Evolutionary conservation across 2,888 invertebrate genomes (phyloP).

Genomic region (Heliconius cydno): DNA sequence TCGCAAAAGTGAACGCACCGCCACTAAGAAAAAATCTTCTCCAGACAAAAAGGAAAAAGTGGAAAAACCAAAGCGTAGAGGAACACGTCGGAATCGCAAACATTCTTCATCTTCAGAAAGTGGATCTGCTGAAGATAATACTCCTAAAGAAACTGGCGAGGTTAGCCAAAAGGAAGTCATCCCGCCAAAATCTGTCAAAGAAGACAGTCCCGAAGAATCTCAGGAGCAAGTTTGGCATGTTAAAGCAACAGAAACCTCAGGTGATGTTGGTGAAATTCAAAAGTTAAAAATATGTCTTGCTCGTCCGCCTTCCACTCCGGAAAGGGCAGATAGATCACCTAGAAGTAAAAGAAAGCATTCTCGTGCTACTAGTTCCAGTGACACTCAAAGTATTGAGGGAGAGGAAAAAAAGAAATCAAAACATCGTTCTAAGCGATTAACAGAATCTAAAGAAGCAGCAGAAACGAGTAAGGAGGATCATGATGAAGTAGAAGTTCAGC

Average conservation of each 20-base stretch:
- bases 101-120: constrained; percentile 82
- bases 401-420: constrained; percentile 75
- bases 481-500: constrained; percentile 60
- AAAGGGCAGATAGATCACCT: constrained; percentile 78
- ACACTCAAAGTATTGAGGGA: constrained; percentile 73
- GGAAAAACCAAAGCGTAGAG: constrained; percentile 81
- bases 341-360: constrained; percentile 80
- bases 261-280: constrained; percentile 83
- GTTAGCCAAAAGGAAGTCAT: constrained; percentile 60
- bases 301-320: constrained; percentile 82
- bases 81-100: constrained; percentile 79
- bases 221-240: constrained; percentile 82
- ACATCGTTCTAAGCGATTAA: constrained; percentile 68
- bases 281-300: constrained; percentile 86
- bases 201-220: constrained; percentile 67
- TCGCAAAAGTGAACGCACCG: constrained; percentile 89
- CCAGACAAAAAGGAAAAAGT: constrained; percentile 85
- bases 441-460: constrained; percentile 66
- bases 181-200: constrained; percentile 62
- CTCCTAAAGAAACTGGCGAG: constrained; percentile 59
- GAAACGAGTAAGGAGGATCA: constrained; percentile 69
- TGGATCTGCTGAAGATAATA: constrained; percentile 73
- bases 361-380: constrained; percentile 78
- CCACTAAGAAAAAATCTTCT: constrained; percentile 85
- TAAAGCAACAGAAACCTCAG: constrained; percentile 75